Conservation (phyloP, 2,797 vertebrate genomes). For the Lithobates pipiens region DNA sequence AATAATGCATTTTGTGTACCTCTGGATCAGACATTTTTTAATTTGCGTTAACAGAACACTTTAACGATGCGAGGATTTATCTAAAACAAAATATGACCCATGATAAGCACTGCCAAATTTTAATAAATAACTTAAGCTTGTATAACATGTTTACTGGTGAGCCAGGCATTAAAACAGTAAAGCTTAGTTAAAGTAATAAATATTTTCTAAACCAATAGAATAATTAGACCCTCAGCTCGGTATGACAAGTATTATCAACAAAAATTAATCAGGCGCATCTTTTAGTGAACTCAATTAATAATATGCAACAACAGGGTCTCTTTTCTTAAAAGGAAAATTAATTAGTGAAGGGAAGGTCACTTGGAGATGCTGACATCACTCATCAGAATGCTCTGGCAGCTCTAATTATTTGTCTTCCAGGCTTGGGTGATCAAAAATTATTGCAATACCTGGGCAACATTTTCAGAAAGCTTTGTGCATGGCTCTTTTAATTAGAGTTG, state of each 20-base stretch:
- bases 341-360: conserved; percentile 99
- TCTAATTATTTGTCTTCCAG: conserved; percentile 99
- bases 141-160: conserved; percentile 69
- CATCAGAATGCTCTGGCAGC: conserved; percentile 99
- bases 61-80: conserved; percentile 44
- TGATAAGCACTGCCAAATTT: conserved; percentile 34
- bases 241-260: conserved; percentile 99
- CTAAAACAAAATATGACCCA: conserved; percentile 39
- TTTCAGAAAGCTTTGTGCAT: conserved; percentile 98
- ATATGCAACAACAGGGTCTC: conserved; percentile 99
- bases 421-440: conserved; percentile 99
- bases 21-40: conserved; percentile 16
- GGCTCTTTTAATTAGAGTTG: conserved; percentile 99
- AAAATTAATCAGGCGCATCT: conserved; percentile 99
- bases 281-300: conserved; percentile 99
- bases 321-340: conserved; percentile 99
- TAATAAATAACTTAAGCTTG: conserved; percentile 25
- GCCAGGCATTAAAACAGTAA: conserved; percentile 82
- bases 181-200: conserved; percentile 97
- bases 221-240: conserved; percentile 93
- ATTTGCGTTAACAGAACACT: conserved; percentile 26
- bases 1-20: conserved; percentile 13
- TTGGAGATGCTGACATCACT: conserved; percentile 99
- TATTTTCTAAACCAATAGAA: conserved; percentile 96
- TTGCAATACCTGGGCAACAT: conserved; percentile 99